Evolutionary conservation across 1,140 invertebrate species (phyloP).

Genomic region (Tetragnatha versicolor): DNA sequence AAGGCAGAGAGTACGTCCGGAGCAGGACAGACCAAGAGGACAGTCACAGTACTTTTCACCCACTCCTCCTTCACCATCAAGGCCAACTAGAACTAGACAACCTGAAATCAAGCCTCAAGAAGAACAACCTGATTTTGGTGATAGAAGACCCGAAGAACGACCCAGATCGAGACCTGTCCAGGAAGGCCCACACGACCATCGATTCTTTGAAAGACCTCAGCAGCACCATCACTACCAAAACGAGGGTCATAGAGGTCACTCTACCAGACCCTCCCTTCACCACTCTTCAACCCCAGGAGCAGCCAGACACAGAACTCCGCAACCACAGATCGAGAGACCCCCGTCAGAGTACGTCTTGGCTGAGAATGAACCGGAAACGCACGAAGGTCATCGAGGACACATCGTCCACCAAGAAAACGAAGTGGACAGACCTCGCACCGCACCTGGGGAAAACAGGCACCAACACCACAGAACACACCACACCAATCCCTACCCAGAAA

Average conservation of each 20-base stretch:
- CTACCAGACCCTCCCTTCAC: neutral
- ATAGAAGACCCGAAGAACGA: neutral
- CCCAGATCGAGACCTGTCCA: conserved; percentile 3
- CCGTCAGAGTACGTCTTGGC: neutral
- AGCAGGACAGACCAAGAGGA: no score
- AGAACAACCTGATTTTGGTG: neutral
- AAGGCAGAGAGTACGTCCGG: neutral
- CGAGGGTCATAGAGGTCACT: neutral
- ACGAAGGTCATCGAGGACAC: neutral
- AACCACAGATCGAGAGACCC: conserved; percentile 26
- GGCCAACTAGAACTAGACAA: neutral
- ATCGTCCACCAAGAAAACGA: conserved; percentile 5
- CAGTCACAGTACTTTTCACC: no score
- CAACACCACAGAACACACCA: neutral
- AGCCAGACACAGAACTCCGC: conserved; percentile 1
- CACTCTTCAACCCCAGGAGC: neutral
- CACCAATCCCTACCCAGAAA: neutral
- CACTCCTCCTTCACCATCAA: neutral
- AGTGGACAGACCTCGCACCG: neutral
- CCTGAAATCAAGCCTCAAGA: neutral
- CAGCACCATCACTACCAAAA: neutral
- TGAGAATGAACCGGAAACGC: neutral
- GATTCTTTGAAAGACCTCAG: neutral
- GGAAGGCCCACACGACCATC: conserved; percentile 1
- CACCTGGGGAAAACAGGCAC: neutral